Conservation (phyloP, 2,888 invertebrate species). For the Deroplatys truncata region DNA sequence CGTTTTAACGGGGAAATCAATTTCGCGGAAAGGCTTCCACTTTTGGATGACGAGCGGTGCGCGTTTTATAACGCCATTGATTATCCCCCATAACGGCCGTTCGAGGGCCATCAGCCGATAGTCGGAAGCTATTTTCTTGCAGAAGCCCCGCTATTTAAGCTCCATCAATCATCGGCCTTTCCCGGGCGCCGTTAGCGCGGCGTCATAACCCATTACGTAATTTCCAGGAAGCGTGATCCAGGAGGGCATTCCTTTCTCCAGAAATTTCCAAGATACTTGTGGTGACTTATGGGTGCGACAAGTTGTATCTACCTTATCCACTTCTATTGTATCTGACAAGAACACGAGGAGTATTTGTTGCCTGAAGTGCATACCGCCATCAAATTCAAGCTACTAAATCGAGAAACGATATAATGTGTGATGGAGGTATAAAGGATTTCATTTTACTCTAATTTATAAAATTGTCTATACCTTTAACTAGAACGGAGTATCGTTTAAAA, state of each 20-base stretch:
- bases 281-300: too few relatives aligned
- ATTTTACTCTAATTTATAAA: too few relatives aligned
- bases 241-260: neutral
- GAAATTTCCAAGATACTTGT: neutral
- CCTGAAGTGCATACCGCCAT: too few relatives aligned
- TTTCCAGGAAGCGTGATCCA: neutral
- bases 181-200: neutral
- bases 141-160: neutral
- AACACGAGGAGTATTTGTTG: too few relatives aligned
- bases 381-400: too few relatives aligned
- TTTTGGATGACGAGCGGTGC: neutral
- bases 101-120: neutral
- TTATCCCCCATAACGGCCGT: neutral
- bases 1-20: slow-evolving; percentile 8
- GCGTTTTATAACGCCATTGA: neutral
- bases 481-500: too few relatives aligned
- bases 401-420: too few relatives aligned
- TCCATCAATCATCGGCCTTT: slow-evolving; percentile 3
- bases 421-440: too few relatives aligned
- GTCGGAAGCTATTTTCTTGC: neutral
- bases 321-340: too few relatives aligned
- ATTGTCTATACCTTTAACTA: too few relatives aligned
- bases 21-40: neutral
- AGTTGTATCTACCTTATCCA: too few relatives aligned
- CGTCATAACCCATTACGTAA: slow-evolving; percentile 6